phyloP scores from a whole-genome alignment of 2,888 invertebrate genomes.

The Eupithecia centaureata region DNA sequence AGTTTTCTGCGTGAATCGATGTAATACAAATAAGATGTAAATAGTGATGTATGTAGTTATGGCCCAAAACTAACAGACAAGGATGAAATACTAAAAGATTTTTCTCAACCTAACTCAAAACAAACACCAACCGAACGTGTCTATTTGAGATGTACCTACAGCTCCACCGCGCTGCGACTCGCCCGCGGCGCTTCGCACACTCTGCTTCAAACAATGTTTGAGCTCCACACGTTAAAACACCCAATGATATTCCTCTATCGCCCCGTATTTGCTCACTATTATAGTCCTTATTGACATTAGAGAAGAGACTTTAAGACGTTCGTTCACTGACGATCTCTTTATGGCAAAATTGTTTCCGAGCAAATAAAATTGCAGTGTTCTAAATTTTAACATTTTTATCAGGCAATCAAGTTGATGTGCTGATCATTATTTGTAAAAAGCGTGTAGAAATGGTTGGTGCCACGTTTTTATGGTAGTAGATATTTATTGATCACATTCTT shows the following conservation, averaged over 20 bases:
- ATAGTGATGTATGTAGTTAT: too few relatives aligned
- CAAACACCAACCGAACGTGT: neutral
- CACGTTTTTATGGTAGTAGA: too few relatives aligned
- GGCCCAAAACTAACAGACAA: neutral
- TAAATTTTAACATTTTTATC: slow-evolving; percentile 4
- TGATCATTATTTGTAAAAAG: neutral
- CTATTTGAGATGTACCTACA: neutral
- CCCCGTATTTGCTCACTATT: slow-evolving; percentile 37
- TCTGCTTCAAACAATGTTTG: slow-evolving; percentile 6
- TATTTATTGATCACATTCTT: neutral
- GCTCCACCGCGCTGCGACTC: neutral
- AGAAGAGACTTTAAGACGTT: neutral
- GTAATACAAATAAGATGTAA: too few relatives aligned
- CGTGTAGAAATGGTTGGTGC: neutral
- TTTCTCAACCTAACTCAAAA: neutral
- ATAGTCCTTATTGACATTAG: slow-evolving; percentile 37
- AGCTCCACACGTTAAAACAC: slow-evolving; percentile 18
- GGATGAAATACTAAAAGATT: neutral
- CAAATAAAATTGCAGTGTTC: neutral
- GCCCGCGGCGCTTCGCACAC: neutral
- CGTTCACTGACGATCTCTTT: neutral
- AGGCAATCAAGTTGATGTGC: neutral
- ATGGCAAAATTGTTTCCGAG: neutral
- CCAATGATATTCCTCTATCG: slow-evolving; percentile 31
- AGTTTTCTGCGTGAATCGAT: too few relatives aligned